Percentiles rank a stretch among this genome's conserved stretches.
Evolutionary conservation across 53 echinoderm and acorn worm genomes (phyloP).

Genomic region (Holothuria scabra): DNA sequence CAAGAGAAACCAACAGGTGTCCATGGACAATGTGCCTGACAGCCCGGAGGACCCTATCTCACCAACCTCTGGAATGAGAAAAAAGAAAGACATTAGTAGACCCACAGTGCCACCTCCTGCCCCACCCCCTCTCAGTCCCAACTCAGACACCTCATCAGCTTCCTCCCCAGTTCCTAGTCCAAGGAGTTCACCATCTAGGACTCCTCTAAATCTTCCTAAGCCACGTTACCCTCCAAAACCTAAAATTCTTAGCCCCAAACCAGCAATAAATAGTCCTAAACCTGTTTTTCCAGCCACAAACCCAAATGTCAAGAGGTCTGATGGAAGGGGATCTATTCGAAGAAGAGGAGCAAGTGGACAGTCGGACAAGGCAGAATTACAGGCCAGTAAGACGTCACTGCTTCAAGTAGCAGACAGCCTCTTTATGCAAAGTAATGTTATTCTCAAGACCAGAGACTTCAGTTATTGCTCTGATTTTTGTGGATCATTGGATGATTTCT

Average conservation of each 20-base stretch:
- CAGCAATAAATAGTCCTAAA: slow-evolving; percentile 73
- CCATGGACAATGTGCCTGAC: slow-evolving; percentile 39
- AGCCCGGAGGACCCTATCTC: slow-evolving; percentile 61
- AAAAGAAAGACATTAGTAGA: slow-evolving; percentile 66
- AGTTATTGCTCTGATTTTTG: slow-evolving; percentile 77
- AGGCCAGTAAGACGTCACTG: slow-evolving; percentile 65
- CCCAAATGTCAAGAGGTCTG: slow-evolving; percentile 61
- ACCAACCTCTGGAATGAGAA: slow-evolving; percentile 57
- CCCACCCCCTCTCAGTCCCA: slow-evolving; percentile 71
- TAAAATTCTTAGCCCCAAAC: slow-evolving; percentile 85
- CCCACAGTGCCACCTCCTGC: slow-evolving; percentile 89
- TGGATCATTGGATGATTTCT: slow-evolving; percentile 75
- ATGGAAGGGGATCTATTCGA: slow-evolving; percentile 62
- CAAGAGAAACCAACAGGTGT: slow-evolving; percentile 42
- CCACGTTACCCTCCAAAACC: slow-evolving; percentile 75
- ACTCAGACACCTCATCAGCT: slow-evolving; percentile 57
- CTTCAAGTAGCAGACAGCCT: slow-evolving; percentile 74
- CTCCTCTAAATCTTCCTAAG: slow-evolving; percentile 55
- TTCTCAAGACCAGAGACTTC: slow-evolving; percentile 75
- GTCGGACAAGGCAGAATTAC: slow-evolving; percentile 24
- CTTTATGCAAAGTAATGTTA: slow-evolving; percentile 63
- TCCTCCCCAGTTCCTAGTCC: slow-evolving; percentile 70
- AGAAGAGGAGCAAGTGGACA: slow-evolving; percentile 45
- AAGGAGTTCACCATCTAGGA: slow-evolving; percentile 63
- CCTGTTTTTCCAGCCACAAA: slow-evolving; percentile 50